Conservation (phyloP, 2,797 vertebrate genomes). For the Nothura maculosa region DNA sequence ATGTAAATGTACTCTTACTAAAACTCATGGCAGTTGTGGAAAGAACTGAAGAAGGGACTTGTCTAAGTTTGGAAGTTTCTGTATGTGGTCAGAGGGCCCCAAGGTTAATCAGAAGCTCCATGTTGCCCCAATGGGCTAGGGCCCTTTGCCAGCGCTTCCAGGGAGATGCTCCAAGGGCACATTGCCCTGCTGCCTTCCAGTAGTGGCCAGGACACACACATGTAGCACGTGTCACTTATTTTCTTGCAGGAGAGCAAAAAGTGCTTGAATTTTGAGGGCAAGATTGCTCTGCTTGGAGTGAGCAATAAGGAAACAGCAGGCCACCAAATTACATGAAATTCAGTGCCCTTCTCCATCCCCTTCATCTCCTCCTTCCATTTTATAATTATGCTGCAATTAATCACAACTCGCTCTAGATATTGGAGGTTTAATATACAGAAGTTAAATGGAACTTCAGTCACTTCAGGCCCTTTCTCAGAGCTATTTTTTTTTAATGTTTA, state of each 20-base stretch:
- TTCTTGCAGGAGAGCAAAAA: background rate
- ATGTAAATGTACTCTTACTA: background rate
- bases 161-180: background rate
- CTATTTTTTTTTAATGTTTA: background rate
- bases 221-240: background rate
- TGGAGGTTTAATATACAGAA: background rate
- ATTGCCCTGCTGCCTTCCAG: background rate
- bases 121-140: background rate
- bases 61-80: background rate
- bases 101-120: background rate
- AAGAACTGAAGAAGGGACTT: background rate
- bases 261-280: background rate
- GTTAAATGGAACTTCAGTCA: background rate
- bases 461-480: background rate
- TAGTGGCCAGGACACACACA: no score
- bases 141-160: background rate
- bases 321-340: background rate
- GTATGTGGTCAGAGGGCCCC: rapidly evolving
- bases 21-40: background rate
- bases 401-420: background rate
- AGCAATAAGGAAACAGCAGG: background rate
- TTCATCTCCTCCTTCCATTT: background rate
- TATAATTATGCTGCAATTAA: background rate
- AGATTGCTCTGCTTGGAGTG: background rate
- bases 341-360: background rate